Base-by-base conservation (phyloP, 1,140 invertebrate genomes). In the Lepidurus couesii region DNA sequence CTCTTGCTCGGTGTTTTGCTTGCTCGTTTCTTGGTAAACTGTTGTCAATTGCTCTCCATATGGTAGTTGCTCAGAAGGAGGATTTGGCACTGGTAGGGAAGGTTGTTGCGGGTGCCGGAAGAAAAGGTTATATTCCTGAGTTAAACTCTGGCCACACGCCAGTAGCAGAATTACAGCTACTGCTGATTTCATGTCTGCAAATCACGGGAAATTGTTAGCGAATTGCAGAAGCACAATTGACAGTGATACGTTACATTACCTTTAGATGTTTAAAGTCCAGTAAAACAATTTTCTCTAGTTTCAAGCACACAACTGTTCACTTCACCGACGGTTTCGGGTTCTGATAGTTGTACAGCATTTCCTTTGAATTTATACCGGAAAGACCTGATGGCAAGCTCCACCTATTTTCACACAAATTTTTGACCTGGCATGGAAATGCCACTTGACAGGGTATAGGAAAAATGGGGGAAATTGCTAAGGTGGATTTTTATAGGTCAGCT, bases 291-390 rank as follows among this genome's bases (percentile, higher is more conserved):
- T 65, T 47, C 45, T 7, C 0, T 1, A 4, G 34, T 34, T 34
- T 34, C 4, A 34, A 4, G 13, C 53, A 65, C 53, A n/a, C 6
- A 21, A 13, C 16, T 65, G 16, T 65, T 65, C 53, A 7, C 53
- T 21, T 13, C 16, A 65, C 16, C n/a, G 53, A 13, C 8, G 53
- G 8, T 16, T 13, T n/a, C 21, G 53, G 53, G 53, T 65, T 65
- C 53, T 65, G 53, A 16, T 65, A 0, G 3, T 16, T 10, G 8
- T 13, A 21, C 53, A 21, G 53, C 16, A n/a, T 65, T 65, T 65
- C 21, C 53, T 65, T 65, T 16, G 53, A 65, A 65, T 65, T 65
- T 65, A 65, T 65, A 65, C 53, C 53, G 16, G n/a, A 21, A n/a
- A 13, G 21, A 21, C 53, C 53, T 65, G 53, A 21, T n/a, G 21